These are phyloP conservation scores for Esox masquinongy DNA, from an alignment of 2,797 vertebrate genomes.

Conservation along the genomic window DNA sequence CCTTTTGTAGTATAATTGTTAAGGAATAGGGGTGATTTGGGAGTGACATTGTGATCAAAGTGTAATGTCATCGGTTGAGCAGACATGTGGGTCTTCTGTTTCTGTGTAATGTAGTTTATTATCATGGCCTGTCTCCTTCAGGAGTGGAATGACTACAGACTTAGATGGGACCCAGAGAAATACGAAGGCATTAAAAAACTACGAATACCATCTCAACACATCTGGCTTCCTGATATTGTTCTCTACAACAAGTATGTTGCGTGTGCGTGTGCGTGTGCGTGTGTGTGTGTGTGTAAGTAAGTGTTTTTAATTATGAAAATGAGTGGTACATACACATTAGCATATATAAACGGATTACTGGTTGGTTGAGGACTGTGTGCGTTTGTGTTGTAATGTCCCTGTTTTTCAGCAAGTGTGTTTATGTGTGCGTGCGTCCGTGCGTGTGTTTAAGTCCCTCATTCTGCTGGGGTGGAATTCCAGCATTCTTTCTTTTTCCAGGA, in stretches of 20 bases:
- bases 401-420: background rate
- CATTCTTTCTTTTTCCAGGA: slow-evolving; percentile 19
- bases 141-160: slow-evolving; percentile 83
- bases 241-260: slow-evolving; percentile 79
- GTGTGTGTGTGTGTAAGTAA: slow-evolving; percentile 1
- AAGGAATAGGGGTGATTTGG: too few relatives aligned
- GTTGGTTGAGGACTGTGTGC: background rate
- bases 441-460: slow-evolving; percentile 29
- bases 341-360: slow-evolving; percentile 9
- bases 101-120: slow-evolving; percentile 4
- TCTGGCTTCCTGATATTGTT: slow-evolving; percentile 84
- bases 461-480: slow-evolving; percentile 34
- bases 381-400: background rate
- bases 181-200: slow-evolving; percentile 80
- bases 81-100: background rate
- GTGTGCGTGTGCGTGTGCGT: slow-evolving; percentile 15
- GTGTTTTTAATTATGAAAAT: background rate
- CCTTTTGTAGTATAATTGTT: too few relatives aligned
- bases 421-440: slow-evolving; percentile 1
- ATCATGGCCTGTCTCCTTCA: slow-evolving; percentile 32
- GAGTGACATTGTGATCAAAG: too few relatives aligned
- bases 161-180: slow-evolving; percentile 79
- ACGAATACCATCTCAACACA: slow-evolving; percentile 77
- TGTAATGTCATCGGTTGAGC: background rate
- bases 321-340: background rate